Evolutionary conservation across 2,797 vertebrate genomes (phyloP), one percentile per base, ranked within the genome.

Genomic region (Cyprinodon diabolis): DNA sequence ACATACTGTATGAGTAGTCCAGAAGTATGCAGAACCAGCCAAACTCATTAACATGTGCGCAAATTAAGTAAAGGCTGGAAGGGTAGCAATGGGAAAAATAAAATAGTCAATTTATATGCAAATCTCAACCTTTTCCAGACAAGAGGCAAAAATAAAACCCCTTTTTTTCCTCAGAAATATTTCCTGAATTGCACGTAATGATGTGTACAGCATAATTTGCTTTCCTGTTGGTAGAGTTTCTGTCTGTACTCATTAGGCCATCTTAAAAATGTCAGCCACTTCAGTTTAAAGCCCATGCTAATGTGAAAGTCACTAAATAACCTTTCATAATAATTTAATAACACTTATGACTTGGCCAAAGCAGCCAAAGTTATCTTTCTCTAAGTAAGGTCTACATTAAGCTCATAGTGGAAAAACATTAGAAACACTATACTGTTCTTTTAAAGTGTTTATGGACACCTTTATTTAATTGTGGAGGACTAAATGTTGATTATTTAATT

Each of bases 51-150:
- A 80, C 78, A 83, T 82, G 82, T 81, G 74, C 40, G 23, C 82
- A 85, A 89, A 90, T 91, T 88, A 89, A 91, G 90, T 87, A 89
- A 87, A 86, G 74, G 82, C 84, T 84, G 70, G 72, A 74, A 83
- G 56, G 63, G 67, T 79, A 83, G 84, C 79, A 71, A 82, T 68
- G 68, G 69, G 68, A 30, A 81, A 84, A 91, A 86, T 84, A 84
- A 92, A 87, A 90, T 87, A 81, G 71, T 83, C 90, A 87, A 92
- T 93, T 90, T 93, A 88, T 91, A 92, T 92, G 93, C 90, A 92
- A 91, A 94, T 92, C 66, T 63, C 79, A 91, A 93, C 91, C 91
- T 93, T 92, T 93, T 82, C 87, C 70, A 85, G 86, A 87, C 77
- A 89, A 90, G 79, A 86, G 71, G 77, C 79, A 76, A 72, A 88